A percentile compares a stretch with the other conserved stretches of the same genome.
Conservation (phyloP, 2,113 vertebrate species). For the Struthidea cinerea region DNA sequence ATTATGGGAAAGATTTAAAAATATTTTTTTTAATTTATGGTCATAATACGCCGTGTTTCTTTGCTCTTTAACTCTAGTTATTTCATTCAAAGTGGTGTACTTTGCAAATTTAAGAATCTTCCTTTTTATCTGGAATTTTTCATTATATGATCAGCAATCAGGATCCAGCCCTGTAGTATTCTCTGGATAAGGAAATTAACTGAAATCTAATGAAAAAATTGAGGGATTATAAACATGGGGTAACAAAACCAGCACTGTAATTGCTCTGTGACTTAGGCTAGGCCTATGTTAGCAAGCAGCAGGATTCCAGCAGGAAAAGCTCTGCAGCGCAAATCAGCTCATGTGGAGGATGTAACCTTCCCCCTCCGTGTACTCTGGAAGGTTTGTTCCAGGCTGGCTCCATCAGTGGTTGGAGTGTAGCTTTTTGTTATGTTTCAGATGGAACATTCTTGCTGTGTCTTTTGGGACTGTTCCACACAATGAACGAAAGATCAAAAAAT, state of each 20-base stretch:
- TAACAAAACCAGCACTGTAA: not conserved
- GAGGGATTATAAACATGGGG: not conserved
- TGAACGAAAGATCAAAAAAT: not conserved
- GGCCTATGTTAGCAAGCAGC: not conserved
- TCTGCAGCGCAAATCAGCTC: not conserved
- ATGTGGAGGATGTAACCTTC: not conserved
- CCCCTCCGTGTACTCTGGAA: not conserved
- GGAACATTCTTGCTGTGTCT: not conserved
- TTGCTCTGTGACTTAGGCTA: not conserved
- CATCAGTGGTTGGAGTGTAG: not conserved
- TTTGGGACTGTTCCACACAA: not conserved
- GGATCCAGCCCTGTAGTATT: not conserved
- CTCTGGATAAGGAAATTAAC: not conserved
- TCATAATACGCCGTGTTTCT: not conserved
- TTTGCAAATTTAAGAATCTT: not conserved
- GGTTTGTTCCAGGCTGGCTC: not conserved
- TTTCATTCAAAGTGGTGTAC: fast-evolving
- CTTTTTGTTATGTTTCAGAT: not conserved
- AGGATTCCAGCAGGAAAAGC: not conserved
- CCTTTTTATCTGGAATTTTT: not conserved
- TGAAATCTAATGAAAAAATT: not conserved
- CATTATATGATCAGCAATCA: not conserved
- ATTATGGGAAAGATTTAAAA: not conserved
- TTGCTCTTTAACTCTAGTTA: not conserved
- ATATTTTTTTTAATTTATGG: not conserved